These are phyloP conservation scores for Pelodytes ibericus DNA, from an alignment of 2,797 vertebrate species.

Conservation along the genomic window DNA sequence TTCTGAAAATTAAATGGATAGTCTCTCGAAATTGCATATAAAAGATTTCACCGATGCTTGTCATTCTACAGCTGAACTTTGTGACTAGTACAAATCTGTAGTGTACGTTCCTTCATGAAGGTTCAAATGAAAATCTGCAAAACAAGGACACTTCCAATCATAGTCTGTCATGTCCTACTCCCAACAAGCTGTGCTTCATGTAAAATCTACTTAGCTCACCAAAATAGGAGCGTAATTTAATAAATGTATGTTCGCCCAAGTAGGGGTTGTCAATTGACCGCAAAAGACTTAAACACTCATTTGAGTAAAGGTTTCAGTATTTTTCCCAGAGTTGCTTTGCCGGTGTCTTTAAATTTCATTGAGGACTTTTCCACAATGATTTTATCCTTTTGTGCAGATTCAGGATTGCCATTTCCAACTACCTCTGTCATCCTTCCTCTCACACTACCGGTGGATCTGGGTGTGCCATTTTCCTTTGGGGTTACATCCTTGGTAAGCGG, in stretches of 20 bases:
- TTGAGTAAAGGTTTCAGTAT: slow-evolving; percentile 82
- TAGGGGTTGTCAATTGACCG: slow-evolving; percentile 34
- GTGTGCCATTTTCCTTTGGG: slow-evolving; percentile 71
- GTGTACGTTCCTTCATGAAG: slow-evolving; percentile 32
- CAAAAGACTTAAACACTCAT: slow-evolving; percentile 63
- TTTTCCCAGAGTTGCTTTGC: slow-evolving; percentile 69
- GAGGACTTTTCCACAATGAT: slow-evolving; percentile 77
- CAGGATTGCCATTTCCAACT: slow-evolving; percentile 66
- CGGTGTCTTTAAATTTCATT: slow-evolving; percentile 71
- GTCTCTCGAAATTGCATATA: not conserved
- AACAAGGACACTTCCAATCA: slow-evolving; percentile 10
- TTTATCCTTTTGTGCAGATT: slow-evolving; percentile 67
- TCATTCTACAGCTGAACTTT: slow-evolving; percentile 9
- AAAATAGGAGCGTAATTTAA: not conserved
- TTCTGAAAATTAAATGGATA: not conserved
- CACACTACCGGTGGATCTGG: slow-evolving; percentile 81
- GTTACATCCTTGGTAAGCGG: slow-evolving; percentile 56
- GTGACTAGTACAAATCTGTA: slow-evolving; percentile 12
- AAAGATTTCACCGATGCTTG: not conserved
- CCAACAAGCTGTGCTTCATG: not conserved
- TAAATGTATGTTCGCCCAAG: slow-evolving; percentile 21
- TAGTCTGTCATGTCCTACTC: not conserved
- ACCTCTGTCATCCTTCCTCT: slow-evolving; percentile 71
- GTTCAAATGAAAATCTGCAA: not conserved
- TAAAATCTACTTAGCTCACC: slow-evolving; percentile 9